Evolutionary conservation across 2,797 vertebrate species (phyloP).

Genomic region (Lithobates sylvaticus): DNA sequence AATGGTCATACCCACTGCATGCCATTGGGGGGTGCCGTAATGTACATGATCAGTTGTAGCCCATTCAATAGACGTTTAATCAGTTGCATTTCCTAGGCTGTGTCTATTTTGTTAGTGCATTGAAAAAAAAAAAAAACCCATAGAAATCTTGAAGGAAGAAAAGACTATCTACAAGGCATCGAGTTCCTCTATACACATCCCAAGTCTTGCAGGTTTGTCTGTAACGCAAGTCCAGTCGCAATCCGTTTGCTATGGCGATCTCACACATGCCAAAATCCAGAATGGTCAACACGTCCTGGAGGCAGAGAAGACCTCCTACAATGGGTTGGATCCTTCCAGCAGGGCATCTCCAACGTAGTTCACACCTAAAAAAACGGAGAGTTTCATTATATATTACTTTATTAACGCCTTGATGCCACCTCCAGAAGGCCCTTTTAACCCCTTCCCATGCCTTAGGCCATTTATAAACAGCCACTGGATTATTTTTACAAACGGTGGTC

Average conservation of each 20-base stretch:
- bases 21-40: neutral
- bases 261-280: neutral
- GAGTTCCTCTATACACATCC: neutral
- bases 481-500: no score
- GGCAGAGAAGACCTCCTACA: neutral
- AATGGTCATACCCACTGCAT: neutral
- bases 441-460: no score
- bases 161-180: slow-evolving; percentile 15
- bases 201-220: neutral
- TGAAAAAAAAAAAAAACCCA: neutral
- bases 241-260: neutral
- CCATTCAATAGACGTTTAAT: neutral
- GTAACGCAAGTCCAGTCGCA: neutral
- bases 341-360: no score
- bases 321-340: no score
- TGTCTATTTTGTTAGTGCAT: slow-evolving; percentile 14
- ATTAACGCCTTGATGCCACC: no score
- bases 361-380: neutral
- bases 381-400: no score
- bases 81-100: neutral
- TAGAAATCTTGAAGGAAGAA: neutral
- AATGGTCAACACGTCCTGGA: neutral
- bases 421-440: no score
- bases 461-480: no score
- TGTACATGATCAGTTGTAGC: neutral